A percentile compares a stretch with the other conserved stretches of the same genome.
Conservation (phyloP, 2,888 invertebrate genomes). For the Sinohyriopsis cumingii region DNA sequence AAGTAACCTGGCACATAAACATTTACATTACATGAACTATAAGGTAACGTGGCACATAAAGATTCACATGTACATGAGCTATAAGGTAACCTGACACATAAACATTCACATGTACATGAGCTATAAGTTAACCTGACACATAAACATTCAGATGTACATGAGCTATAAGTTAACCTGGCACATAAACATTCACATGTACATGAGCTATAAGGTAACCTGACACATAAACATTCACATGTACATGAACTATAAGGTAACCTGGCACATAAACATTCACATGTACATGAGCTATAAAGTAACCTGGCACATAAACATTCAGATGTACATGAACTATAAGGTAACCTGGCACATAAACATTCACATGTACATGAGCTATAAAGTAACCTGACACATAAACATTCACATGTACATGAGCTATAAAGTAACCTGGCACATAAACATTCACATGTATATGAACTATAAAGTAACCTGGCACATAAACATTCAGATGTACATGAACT, state of each 20-base stretch:
- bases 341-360: background rate
- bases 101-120: no score
- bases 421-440: no score
- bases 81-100: no score
- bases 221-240: background rate
- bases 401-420: background rate
- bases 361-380: no score
- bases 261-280: no score
- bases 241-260: no score
- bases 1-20: no score
- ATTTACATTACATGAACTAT: background rate
- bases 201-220: no score
- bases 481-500: background rate
- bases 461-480: background rate
- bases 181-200: background rate
- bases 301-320: background rate
- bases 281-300: background rate
- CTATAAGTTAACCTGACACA: background rate
- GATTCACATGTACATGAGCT: background rate
- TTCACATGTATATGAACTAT: background rate
- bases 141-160: background rate
- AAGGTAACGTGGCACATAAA: background rate
- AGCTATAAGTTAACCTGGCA: background rate
- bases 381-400: background rate
- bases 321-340: background rate